Base-by-base conservation (phyloP, 2,113 vertebrate species). In the Australoheros scitulus region DNA sequence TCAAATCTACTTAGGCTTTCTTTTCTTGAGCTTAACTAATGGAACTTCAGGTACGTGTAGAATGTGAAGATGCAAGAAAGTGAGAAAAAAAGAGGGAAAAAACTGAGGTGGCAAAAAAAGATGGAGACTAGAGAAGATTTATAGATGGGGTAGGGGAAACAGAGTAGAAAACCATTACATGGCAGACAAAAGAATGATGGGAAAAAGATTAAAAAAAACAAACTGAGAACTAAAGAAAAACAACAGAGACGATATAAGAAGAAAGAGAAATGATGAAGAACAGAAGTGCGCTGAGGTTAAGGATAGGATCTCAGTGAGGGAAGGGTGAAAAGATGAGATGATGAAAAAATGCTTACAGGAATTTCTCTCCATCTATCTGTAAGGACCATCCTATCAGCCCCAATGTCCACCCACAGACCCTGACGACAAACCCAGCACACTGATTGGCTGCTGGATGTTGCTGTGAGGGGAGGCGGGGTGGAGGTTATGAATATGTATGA, bases 401-500 rank as follows among this genome's bases (percentile, higher is more conserved):
- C 36, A 15, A 77, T 93, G 94, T 94, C 94, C 94, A 94, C 92
- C 90, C 92, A 93, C 92, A 91, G 87, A 92, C 89, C 87, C 90
- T 92, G 88, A 90, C 85, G 70, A 91, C 89, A 92, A 92, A 90
- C 83, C 80, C 58, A 20, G 79, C 32, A 1, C 77, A 24, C 85
- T 70, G 91, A 94, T 94, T 94, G 94, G 94, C 89, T 92, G 91
- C 80, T 61, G 83, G 61, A 70, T 93, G 92, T 93, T 60, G 61
- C 87, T 88, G 65, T 52, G 82, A 87, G 87, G 76, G 87, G 87
- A 84, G 90, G 91, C 43, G 34, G 91, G 84, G 89, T 83, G 82
- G 85, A 87, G 87, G 83, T 88, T 89, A 94, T 96, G 94, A 95
- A 95, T 96, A 96, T 95, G 92, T 92, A 94, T 94, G 90, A 93